phyloP scores from a whole-genome alignment of 2,888 invertebrate genomes.

The Yponomeuta plumbellus region DNA sequence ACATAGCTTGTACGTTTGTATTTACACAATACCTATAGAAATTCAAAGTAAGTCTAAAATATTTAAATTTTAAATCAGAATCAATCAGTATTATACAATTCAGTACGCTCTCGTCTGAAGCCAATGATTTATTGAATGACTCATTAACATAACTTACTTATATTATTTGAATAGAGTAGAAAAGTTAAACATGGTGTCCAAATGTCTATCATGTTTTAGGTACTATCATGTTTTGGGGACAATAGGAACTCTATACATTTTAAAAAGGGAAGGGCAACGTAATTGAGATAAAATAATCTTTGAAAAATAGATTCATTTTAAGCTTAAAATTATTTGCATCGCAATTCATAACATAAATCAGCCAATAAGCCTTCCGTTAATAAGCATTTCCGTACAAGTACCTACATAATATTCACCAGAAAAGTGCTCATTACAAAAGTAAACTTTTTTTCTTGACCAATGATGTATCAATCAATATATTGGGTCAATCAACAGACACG shows the following conservation, averaged over 20 bases:
- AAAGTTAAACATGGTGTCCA: neutral
- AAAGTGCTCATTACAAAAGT: too few species aligned
- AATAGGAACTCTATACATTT: conserved; percentile 8
- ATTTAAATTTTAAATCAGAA: neutral
- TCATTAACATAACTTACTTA: neutral
- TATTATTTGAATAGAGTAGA: neutral
- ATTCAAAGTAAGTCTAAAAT: neutral
- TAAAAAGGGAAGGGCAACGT: neutral
- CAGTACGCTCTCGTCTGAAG: neutral
- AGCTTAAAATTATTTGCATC: neutral
- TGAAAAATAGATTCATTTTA: neutral
- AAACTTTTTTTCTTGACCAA: too few species aligned
- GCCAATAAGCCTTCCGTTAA: neutral
- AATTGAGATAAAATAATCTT: neutral
- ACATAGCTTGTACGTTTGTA: conserved; percentile 14
- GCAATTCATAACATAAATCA: neutral
- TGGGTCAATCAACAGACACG: too few species aligned
- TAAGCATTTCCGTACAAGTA: too few species aligned
- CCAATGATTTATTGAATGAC: neutral
- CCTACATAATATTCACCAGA: too few species aligned
- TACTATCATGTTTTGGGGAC: neutral
- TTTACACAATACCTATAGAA: neutral
- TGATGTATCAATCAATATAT: too few species aligned
- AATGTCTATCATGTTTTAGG: too few species aligned
- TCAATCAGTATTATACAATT: too few species aligned